Conservation (phyloP, 2,888 invertebrate genomes). For the Machimus atricapillus region DNA sequence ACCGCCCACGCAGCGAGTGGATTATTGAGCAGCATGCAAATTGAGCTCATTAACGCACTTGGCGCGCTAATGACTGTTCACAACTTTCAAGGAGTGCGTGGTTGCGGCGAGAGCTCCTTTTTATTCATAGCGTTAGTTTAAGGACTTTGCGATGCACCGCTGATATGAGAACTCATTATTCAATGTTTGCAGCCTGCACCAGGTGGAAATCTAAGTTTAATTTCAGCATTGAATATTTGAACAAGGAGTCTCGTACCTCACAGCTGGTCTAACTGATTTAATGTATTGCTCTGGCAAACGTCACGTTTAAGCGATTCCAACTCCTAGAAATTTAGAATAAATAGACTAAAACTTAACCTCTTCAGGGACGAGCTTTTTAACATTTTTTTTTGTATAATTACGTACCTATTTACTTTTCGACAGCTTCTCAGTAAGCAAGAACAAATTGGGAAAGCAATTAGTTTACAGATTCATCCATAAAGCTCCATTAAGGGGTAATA, state of each 20-base stretch:
- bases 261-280: background rate
- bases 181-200: background rate
- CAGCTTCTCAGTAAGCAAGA: background rate
- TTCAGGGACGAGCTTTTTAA: no score
- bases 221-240: background rate
- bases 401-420: no score
- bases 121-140: background rate
- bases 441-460: background rate
- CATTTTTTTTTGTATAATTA: no score
- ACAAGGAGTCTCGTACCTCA: background rate
- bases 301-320: background rate
- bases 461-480: background rate
- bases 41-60: slow-evolving; percentile 32
- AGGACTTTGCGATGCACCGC: background rate
- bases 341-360: no score
- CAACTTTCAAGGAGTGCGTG: background rate
- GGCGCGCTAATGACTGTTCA: background rate
- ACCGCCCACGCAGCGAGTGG: background rate
- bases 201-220: background rate
- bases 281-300: background rate
- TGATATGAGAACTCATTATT: background rate
- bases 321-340: background rate
- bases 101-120: background rate
- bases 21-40: slow-evolving; percentile 19
- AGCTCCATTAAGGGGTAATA: no score